Conservation (phyloP, 2,797 vertebrate genomes). For the Paramormyrops hopkinsi region DNA sequence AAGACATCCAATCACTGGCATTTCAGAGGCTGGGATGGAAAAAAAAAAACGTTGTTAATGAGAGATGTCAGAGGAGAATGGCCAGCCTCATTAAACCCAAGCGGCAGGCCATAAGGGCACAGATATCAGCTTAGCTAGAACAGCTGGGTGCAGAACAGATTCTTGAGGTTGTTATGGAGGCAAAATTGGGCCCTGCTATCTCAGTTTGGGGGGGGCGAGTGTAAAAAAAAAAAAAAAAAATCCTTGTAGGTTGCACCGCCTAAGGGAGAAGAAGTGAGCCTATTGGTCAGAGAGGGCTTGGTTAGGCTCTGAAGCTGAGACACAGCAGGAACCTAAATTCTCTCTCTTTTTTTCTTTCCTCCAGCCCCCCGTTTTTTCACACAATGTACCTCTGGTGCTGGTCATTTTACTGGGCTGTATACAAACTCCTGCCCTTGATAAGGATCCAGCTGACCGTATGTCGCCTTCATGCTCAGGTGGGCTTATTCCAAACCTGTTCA, state of each 20-base stretch:
- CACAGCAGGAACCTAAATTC: background rate
- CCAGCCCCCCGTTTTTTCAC: conserved; percentile 7
- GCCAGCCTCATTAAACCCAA: background rate
- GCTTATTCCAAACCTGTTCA: background rate
- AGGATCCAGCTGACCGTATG: background rate
- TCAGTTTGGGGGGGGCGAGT: background rate
- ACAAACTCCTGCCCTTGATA: background rate
- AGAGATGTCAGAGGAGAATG: background rate
- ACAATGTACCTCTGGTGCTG: background rate
- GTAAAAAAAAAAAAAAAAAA: conserved; percentile 7
- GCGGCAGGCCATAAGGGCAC: background rate
- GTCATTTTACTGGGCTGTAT: background rate
- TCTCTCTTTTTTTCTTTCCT: conserved; percentile 8
- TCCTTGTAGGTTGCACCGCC: conserved; percentile 23
- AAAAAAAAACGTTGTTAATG: background rate
- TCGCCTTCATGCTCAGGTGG: background rate
- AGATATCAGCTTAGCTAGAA: background rate
- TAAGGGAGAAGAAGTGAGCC: conserved; percentile 22
- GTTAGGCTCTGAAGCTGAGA: conserved; percentile 17
- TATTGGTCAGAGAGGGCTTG: conserved; percentile 17
- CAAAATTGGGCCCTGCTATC: background rate
- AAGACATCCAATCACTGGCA: background rate
- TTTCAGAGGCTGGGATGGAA: background rate
- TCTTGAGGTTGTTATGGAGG: background rate
- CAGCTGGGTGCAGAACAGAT: background rate